Percentiles rank a stretch among this genome's conserved stretches.
phyloP scores from a whole-genome alignment of 2,797 vertebrate genomes.

The Tapirus indicus region DNA sequence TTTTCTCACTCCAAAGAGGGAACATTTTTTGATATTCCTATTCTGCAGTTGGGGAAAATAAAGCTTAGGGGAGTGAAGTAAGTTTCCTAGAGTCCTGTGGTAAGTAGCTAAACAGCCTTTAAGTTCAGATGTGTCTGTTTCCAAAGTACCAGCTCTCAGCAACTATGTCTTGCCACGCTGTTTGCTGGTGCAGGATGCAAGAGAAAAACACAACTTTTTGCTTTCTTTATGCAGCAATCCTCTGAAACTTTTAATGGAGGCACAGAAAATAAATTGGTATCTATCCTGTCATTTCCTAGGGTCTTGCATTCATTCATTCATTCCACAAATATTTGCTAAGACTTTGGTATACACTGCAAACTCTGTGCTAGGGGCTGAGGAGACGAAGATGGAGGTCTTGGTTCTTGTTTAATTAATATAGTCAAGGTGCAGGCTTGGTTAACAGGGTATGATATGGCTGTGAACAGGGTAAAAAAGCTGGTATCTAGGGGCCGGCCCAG shows the following conservation, averaged over 20 bases:
- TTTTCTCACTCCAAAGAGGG: not conserved
- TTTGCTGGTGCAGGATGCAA: not conserved
- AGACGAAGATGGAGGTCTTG: not conserved
- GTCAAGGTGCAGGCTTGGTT: not conserved
- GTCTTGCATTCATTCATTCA: not conserved
- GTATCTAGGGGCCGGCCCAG: not conserved
- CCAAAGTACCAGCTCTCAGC: not conserved
- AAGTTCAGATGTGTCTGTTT: not conserved
- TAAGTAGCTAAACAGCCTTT: not conserved
- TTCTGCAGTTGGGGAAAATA: not conserved
- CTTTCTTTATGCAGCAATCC: not conserved
- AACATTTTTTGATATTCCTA: not conserved
- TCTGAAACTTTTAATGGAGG: conserved; percentile 23
- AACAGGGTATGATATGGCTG: not conserved
- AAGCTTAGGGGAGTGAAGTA: not conserved
- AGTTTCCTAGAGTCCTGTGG: not conserved
- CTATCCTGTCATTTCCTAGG: not conserved
- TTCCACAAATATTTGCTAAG: not conserved
- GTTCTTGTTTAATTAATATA: conserved; percentile 23
- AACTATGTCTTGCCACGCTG: not conserved
- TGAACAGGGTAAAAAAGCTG: not conserved
- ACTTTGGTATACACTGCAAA: not conserved
- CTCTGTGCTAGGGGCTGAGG: not conserved
- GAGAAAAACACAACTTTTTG: not conserved
- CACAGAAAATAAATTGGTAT: not conserved